Percentiles rank a stretch among this genome's conserved stretches.
These are phyloP conservation scores for Bugula neritina DNA, from an alignment of 2,888 invertebrate species.

Conservation along the genomic window DNA sequence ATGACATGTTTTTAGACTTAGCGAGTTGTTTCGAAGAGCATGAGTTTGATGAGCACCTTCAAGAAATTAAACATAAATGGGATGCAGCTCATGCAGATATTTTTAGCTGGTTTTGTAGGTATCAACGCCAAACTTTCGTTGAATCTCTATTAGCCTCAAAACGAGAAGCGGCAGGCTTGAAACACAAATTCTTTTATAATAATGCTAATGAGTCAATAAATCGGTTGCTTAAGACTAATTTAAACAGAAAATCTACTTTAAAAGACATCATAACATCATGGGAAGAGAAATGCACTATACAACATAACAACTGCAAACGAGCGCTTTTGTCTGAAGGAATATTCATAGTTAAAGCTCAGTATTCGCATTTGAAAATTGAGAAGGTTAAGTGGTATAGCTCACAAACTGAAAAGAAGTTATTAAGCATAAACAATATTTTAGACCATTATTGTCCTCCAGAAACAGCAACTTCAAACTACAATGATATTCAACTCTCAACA, in stretches of 20 bases:
- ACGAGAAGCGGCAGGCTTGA: not conserved
- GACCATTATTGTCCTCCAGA: no score
- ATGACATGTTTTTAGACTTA: not conserved
- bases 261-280: not conserved
- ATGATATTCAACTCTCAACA: not conserved
- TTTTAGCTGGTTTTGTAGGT: not conserved
- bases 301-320: not conserved
- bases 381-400: not conserved
- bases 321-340: not conserved
- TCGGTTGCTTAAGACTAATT: not conserved
- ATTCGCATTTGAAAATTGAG: not conserved
- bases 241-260: not conserved
- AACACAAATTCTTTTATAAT: not conserved
- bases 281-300: not conserved
- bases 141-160: not conserved
- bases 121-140: not conserved
- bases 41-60: not conserved
- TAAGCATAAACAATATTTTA: no score
- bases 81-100: not conserved
- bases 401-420: no score
- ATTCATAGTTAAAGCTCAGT: not conserved
- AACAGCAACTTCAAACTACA: no score
- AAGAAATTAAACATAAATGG: not conserved
- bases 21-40: not conserved
- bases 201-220: not conserved